These are phyloP conservation scores for Orchestia grillus DNA, from an alignment of 1,140 invertebrate species.

Conservation along the genomic window DNA sequence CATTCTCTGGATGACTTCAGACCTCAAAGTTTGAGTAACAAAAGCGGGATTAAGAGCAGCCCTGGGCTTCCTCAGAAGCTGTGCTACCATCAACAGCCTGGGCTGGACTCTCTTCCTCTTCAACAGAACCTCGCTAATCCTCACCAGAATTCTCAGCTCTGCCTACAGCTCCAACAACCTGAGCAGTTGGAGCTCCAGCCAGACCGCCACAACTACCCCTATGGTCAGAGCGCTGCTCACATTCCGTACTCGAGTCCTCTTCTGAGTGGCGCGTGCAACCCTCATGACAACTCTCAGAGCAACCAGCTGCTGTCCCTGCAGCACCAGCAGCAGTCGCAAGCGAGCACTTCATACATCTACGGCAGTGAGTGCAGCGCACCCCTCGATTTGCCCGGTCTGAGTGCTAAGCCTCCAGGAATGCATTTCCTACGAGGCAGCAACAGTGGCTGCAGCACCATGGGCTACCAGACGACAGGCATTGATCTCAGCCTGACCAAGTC, in stretches of 20 bases:
- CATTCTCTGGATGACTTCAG: slow-evolving; percentile 36
- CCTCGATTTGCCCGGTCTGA: slow-evolving; percentile 2
- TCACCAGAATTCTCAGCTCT: slow-evolving; percentile 31
- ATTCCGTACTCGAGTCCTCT: slow-evolving; percentile 26
- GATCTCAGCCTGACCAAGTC: slow-evolving; percentile 43
- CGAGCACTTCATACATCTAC: background rate
- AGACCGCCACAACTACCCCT: slow-evolving; percentile 18
- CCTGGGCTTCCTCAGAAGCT: slow-evolving; percentile 9
- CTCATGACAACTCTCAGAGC: slow-evolving; percentile 5
- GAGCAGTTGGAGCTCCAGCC: slow-evolving; percentile 1
- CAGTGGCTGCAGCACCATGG: slow-evolving; percentile 18
- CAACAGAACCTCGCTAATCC: slow-evolving; percentile 17
- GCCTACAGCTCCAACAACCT: slow-evolving; percentile 3
- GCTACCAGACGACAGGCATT: slow-evolving; percentile 40
- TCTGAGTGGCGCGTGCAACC: background rate
- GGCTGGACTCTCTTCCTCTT: slow-evolving; percentile 12
- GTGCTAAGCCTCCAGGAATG: background rate
- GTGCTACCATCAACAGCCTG: slow-evolving; percentile 25
- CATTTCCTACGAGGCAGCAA: slow-evolving; percentile 32
- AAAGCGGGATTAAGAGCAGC: background rate
- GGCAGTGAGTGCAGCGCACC: slow-evolving; percentile 2
- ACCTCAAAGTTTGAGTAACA: slow-evolving; percentile 7
- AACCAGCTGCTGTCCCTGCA: slow-evolving; percentile 30
- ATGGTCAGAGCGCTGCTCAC: slow-evolving; percentile 15
- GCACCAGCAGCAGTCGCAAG: slow-evolving; percentile 29